phyloP scores from a whole-genome alignment of 2,113 vertebrate genomes.

The Antechinus flavipes region DNA sequence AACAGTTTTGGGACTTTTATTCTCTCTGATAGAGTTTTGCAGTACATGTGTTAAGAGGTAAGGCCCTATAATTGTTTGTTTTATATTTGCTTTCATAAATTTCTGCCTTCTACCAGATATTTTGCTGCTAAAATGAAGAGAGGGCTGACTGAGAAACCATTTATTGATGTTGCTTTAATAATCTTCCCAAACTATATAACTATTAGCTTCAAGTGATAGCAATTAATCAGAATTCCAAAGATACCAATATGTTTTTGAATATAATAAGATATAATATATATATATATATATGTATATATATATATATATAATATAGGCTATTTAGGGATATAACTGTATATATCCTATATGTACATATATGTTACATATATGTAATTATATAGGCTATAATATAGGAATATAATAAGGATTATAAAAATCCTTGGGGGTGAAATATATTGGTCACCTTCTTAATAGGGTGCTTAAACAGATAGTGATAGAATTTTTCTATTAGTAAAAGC shows the following conservation, averaged over 20 bases:
- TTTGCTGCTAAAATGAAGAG: background rate
- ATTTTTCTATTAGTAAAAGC: conserved; percentile 6
- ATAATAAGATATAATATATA: background rate
- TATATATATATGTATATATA: too few species aligned
- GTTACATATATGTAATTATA: too few species aligned
- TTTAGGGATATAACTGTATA: too few species aligned
- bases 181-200: background rate
- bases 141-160: background rate
- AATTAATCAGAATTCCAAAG: conserved; percentile 23
- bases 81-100: background rate
- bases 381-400: too few species aligned
- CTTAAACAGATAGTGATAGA: background rate
- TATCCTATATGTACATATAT: too few species aligned
- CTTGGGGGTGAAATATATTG: background rate
- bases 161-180: background rate
- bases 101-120: background rate
- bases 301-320: too few species aligned
- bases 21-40: background rate
- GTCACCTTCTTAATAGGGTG: background rate
- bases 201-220: background rate
- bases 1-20: background rate
- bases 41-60: background rate
- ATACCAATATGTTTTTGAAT: background rate
- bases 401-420: background rate
- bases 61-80: background rate